phyloP scores from a whole-genome alignment of 2,113 vertebrate genomes.

The Cavia porcellus region DNA sequence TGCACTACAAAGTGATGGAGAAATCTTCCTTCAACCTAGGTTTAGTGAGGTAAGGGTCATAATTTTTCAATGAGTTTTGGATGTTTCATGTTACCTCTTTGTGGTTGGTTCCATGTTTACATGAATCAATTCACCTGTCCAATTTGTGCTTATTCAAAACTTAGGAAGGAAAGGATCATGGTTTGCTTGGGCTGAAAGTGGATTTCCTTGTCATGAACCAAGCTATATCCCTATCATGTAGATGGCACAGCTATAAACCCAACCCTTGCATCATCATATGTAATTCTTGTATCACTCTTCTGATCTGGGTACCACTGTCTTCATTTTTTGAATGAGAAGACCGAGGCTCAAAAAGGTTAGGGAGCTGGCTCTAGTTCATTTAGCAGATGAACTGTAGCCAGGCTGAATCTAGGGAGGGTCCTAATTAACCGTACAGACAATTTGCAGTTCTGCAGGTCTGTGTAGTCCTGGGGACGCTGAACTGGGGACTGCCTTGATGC shows the following conservation, averaged over 20 bases:
- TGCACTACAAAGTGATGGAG: not conserved
- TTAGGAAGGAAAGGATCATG: not conserved
- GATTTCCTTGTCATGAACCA: not conserved
- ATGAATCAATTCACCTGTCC: not conserved
- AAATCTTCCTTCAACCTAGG: not conserved
- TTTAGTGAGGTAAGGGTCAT: not conserved
- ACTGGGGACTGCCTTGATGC: not conserved
- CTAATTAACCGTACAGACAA: not conserved
- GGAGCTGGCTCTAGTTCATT: not conserved
- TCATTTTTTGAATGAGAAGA: not conserved
- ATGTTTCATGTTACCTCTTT: slow-evolving; percentile 21
- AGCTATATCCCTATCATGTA: not conserved
- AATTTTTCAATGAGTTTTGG: slow-evolving; percentile 23
- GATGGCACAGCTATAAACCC: not conserved
- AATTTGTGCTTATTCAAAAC: slow-evolving; percentile 28
- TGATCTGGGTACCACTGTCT: not conserved
- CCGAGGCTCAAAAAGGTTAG: not conserved
- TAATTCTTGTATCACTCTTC: not conserved
- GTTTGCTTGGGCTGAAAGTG: not conserved
- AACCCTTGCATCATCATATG: not conserved
- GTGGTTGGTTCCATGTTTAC: slow-evolving; percentile 5
- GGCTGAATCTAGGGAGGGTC: not conserved
- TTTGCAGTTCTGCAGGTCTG: not conserved
- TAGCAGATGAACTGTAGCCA: not conserved
- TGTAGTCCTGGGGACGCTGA: not conserved